These are phyloP conservation scores for Caenorhabditis wallacei DNA, from an alignment of 2,888 invertebrate species.

Conservation along the genomic window DNA sequence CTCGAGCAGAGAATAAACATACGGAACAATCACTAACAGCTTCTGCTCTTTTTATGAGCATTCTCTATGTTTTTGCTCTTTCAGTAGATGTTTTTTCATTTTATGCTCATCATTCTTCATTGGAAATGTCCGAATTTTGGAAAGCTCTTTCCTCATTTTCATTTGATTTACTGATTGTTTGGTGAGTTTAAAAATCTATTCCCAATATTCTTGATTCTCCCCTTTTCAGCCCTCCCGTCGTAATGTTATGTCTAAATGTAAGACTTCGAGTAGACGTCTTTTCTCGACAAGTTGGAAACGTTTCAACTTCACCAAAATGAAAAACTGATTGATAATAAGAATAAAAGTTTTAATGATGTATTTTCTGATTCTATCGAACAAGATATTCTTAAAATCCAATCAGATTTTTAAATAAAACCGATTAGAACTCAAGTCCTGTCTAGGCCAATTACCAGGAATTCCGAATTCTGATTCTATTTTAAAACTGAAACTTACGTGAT, in stretches of 20 bases:
- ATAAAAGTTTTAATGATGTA: background rate
- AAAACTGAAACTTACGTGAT: no score
- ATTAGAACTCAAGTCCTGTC: no score
- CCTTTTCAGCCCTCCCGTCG: conserved; percentile 41
- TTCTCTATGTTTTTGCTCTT: conserved; percentile 37
- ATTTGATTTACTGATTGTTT: conserved; percentile 37
- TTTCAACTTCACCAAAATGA: conserved; percentile 5
- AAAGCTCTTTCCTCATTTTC: conserved; percentile 29
- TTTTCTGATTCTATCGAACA: no score
- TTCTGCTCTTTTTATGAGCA: conserved; percentile 31
- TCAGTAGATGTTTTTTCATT: conserved; percentile 29
- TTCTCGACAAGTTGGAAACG: background rate
- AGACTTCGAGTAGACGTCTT: conserved; percentile 35
- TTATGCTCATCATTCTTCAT: conserved; percentile 5
- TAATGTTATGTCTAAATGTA: conserved; percentile 47
- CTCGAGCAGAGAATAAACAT: conserved; percentile 25
- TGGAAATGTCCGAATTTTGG: conserved; percentile 42
- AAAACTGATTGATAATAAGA: background rate
- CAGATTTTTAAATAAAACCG: no score
- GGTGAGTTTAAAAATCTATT: conserved; percentile 6
- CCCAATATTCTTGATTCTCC: background rate
- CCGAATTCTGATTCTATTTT: no score
- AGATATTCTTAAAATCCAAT: no score
- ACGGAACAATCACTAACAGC: conserved; percentile 40
- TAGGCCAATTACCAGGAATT: no score